A percentile compares a stretch with the other conserved stretches of the same genome.
phyloP scores from a whole-genome alignment of 1,140 invertebrate species.

The Pygmarrhopalites habei region DNA sequence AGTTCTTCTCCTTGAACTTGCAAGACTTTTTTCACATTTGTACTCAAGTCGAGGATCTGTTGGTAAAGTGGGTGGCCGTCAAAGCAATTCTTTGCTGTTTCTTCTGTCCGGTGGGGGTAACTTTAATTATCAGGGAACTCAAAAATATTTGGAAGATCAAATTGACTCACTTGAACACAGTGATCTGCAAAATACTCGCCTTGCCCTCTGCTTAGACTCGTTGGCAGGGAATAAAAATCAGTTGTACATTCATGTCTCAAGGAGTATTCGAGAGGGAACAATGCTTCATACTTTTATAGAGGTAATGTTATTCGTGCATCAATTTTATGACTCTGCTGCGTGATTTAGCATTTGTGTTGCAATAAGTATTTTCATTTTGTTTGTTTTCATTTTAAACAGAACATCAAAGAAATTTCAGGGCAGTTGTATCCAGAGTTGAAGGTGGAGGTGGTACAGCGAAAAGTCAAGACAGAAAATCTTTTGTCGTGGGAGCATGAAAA shows the following conservation, averaged over 20 bases:
- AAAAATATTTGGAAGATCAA: conserved; percentile 94
- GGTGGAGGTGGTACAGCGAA: conserved; percentile 83
- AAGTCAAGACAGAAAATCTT: conserved; percentile 92
- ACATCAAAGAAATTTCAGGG: conserved; percentile 54
- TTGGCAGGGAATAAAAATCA: conserved; percentile 52
- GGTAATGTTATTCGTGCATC: conserved; percentile 42
- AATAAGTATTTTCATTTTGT: background rate
- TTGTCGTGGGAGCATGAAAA: conserved; percentile 96
- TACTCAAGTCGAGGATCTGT: conserved; percentile 56
- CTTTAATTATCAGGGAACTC: conserved; percentile 90
- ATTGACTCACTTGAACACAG: conserved; percentile 51
- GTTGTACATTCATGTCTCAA: conserved; percentile 88
- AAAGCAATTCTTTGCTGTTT: conserved; percentile 77
- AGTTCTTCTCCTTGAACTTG: conserved; percentile 77
- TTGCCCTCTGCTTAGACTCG: conserved; percentile 87
- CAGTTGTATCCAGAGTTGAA: conserved; percentile 47
- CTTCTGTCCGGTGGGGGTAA: conserved; percentile 85
- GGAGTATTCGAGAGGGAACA: conserved; percentile 82
- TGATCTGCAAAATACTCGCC: conserved; percentile 66
- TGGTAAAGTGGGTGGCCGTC: conserved; percentile 53
- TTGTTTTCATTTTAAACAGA: conserved; percentile 37
- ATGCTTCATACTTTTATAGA: conserved; percentile 64
- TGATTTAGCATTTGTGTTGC: too few relatives aligned
- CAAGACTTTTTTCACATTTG: conserved; percentile 82
- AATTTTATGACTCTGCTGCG: too few relatives aligned